Evolutionary conservation across 1,140 invertebrate genomes (phyloP), one percentile per base, ranked within the genome.

Genomic region (Trachymyrmex septentrionalis): DNA sequence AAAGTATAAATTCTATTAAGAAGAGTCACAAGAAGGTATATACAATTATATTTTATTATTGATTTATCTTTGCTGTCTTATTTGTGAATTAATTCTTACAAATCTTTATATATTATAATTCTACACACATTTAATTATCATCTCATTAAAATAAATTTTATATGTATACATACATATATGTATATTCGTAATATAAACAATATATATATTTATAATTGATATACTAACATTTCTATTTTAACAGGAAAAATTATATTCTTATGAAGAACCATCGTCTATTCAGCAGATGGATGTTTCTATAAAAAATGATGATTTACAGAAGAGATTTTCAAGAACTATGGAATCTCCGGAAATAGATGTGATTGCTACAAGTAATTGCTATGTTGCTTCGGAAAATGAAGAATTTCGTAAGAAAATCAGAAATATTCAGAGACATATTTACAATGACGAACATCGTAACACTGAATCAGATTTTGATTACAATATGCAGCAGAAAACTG

Each of bases 1-100:
- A 94, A 63, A 94, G 93, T 64, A 94, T 93, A 92, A 94, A 93
- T 71, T 92, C 93, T 67, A 94, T 95, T 24, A 94, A 95, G 30
- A 94, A 92, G 30, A 94, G 94, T 14, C 94, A 95, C 64, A 94
- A 91, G 78, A 94, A 95, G 93, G 94, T 95, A 92, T 55, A 19
- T 67, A 48, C 0, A 88, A 9, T 14, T 12, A 66, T 57, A 66
- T 78, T 38, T 2, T 53, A 30, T 7, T 72, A 16, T 24, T 69
- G 34, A 1, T n/a, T 48, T 38, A 48, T 69, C 53, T 71, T 91
- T 67, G 12, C 21, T 27, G 27, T 27, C 48, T 63, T 48, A 48
- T 75, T 73, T 72, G 30, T 27, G 19, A 50, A 24, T 4, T 27
- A 53, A 3, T 19, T 34, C 16, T 66, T 38, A 2, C 7, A 66